Conservation (phyloP, 2,888 invertebrate species). For the Agrilus biguttatus region DNA sequence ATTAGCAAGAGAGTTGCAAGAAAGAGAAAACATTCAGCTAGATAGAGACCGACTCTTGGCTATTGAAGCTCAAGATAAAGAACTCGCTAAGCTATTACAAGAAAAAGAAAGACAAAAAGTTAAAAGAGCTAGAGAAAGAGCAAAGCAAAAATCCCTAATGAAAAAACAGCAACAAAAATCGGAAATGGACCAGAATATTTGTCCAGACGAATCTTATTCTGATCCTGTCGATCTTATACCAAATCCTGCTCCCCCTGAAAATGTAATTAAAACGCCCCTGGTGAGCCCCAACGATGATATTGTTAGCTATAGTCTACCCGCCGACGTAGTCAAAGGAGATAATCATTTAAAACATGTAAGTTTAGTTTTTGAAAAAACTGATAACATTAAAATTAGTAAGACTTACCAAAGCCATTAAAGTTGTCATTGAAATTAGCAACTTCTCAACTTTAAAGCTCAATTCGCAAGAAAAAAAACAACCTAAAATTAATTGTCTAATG, state of each 20-base stretch:
- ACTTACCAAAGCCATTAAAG: too few relatives aligned
- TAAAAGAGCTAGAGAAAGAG: constrained; percentile 53
- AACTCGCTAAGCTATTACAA: constrained; percentile 60
- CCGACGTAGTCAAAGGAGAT: constrained; percentile 18
- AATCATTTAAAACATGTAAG: neutral
- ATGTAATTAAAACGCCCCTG: constrained; percentile 5
- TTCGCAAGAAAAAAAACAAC: too few relatives aligned
- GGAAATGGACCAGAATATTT: constrained; percentile 20
- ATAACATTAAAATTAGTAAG: too few relatives aligned
- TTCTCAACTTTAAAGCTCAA: too few relatives aligned
- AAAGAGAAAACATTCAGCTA: constrained; percentile 50
- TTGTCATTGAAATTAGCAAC: too few relatives aligned
- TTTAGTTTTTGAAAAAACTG: too few relatives aligned
- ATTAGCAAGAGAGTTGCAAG: constrained; percentile 59
- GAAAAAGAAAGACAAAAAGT: constrained; percentile 59
- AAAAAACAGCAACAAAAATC: constrained; percentile 30
- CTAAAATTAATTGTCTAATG: too few relatives aligned
- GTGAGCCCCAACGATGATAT: constrained; percentile 20
- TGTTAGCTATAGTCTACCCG: constrained; percentile 29
- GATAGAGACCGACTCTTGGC: constrained; percentile 49
- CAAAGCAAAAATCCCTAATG: constrained; percentile 43
- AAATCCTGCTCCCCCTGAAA: constrained; percentile 16
- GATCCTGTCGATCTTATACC: constrained; percentile 39
- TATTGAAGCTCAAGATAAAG: constrained; percentile 68
- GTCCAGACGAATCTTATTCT: constrained; percentile 35